These are phyloP conservation scores for Apis cerana DNA, from an alignment of 1,140 invertebrate genomes.

Conservation along the genomic window DNA sequence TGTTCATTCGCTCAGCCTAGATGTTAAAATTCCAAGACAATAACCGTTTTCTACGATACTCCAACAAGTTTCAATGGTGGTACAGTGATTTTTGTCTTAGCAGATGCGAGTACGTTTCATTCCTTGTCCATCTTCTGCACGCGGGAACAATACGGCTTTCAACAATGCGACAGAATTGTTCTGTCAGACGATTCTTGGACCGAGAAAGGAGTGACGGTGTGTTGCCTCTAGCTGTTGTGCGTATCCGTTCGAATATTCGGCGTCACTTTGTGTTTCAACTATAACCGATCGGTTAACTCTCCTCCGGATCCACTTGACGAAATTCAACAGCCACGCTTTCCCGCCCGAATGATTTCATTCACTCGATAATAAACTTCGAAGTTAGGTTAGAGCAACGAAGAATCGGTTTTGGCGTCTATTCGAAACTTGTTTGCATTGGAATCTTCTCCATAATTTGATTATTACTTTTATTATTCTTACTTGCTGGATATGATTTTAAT, in stretches of 20 bases:
- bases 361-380: background rate
- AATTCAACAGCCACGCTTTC: background rate
- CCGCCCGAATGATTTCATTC: background rate
- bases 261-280: background rate
- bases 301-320: background rate
- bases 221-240: background rate
- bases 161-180: slow-evolving; percentile 4
- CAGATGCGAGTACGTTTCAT: background rate
- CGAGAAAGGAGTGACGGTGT: background rate
- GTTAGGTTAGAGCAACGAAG: background rate
- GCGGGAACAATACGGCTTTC: background rate
- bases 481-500: too few species aligned
- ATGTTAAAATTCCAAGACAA: background rate
- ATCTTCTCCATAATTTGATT: too few species aligned
- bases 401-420: too few species aligned
- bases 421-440: too few species aligned
- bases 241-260: slow-evolving; percentile 1
- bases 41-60: background rate
- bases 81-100: slow-evolving; percentile 13
- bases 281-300: background rate
- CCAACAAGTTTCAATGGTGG: background rate
- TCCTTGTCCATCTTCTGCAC: background rate
- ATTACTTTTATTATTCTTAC: too few species aligned
- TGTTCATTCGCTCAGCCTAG: background rate
- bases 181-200: background rate